phyloP scores from a whole-genome alignment of 2,888 invertebrate species.

The Prosopocoilus inquinatus region DNA sequence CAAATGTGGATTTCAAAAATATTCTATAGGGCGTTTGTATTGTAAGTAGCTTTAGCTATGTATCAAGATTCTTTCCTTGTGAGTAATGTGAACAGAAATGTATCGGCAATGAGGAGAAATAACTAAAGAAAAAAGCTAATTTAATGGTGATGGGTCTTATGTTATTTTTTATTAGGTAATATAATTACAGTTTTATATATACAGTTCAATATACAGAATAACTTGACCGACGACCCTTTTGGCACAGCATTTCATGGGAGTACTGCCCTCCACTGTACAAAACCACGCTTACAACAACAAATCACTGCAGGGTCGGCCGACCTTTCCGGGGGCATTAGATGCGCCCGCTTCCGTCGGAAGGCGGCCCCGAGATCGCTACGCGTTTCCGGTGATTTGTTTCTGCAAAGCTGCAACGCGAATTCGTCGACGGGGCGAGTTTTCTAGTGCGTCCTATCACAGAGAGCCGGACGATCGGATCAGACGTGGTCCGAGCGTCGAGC shows the following conservation, averaged over 20 bases:
- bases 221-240: conserved; percentile 40
- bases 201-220: conserved; percentile 47
- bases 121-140: conserved; percentile 22
- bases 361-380: not conserved
- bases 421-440: not conserved
- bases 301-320: conserved; percentile 5
- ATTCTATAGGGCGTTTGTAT: no score
- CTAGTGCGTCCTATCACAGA: conserved; percentile 23
- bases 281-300: conserved; percentile 11
- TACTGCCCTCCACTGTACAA: conserved; percentile 34
- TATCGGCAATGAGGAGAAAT: not conserved
- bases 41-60: no score
- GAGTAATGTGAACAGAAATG: no score
- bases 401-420: conserved; percentile 32
- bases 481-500: conserved; percentile 16
- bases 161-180: conserved; percentile 48
- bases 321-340: conserved; percentile 22
- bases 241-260: conserved; percentile 42
- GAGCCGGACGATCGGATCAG: conserved; percentile 13
- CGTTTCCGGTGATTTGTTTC: conserved; percentile 26
- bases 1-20: no score
- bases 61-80: no score
- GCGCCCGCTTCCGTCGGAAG: conserved; percentile 12
- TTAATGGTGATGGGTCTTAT: conserved; percentile 37
- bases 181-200: conserved; percentile 39